phyloP scores from a whole-genome alignment of 2,888 invertebrate genomes.

The Mantis religiosa region DNA sequence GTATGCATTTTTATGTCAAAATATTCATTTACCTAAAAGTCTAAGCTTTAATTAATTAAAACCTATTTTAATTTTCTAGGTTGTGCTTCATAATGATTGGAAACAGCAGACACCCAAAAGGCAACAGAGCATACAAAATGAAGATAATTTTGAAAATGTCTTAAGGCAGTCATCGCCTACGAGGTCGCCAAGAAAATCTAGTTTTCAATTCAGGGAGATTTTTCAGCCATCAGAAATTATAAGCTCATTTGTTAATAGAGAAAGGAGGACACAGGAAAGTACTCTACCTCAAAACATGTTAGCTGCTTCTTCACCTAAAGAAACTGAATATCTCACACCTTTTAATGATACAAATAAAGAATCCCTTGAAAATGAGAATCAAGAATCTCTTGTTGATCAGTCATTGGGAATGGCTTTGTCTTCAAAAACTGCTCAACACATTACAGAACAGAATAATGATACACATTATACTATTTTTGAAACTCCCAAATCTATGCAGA shows the following conservation, averaged over 20 bases:
- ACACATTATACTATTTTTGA: no score
- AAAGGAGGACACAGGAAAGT: not conserved
- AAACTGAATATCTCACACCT: not conserved
- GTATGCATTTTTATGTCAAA: no score
- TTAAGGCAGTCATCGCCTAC: not conserved
- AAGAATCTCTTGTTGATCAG: not conserved
- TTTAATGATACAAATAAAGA: not conserved
- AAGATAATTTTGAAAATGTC: not conserved
- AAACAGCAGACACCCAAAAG: not conserved
- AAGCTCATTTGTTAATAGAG: not conserved
- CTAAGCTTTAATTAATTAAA: no score
- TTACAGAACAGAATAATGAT: not conserved
- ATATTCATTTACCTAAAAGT: no score
- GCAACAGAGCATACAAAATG: not conserved
- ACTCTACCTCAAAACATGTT: not conserved
- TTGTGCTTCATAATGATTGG: not conserved
- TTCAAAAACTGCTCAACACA: not conserved
- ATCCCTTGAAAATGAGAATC: not conserved
- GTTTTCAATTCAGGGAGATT: not conserved
- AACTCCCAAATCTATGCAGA: no score
- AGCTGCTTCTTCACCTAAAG: not conserved
- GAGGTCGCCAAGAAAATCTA: not conserved
- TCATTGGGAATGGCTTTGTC: not conserved
- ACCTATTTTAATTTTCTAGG: not conserved
- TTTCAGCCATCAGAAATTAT: not conserved